Evolutionary conservation across 2,888 invertebrate genomes (phyloP).

Genomic region (Glaucopsyche alexis): DNA sequence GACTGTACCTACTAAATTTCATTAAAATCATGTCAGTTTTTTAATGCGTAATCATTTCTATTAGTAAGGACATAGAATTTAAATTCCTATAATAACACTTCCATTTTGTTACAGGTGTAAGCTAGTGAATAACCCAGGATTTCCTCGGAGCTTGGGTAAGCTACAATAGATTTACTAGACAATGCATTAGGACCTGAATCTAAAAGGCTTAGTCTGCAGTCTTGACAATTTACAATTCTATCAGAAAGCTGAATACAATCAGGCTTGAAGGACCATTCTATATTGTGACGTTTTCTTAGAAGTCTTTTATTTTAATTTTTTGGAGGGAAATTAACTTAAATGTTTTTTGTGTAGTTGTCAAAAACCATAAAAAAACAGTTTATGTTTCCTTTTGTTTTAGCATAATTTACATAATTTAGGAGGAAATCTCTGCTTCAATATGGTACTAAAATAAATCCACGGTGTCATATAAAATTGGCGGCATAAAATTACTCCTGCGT

Average conservation of each 20-base stretch:
- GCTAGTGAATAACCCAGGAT: background rate
- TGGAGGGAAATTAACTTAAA: background rate
- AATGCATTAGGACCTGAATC: background rate
- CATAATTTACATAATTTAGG: too few relatives aligned
- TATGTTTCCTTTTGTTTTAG: too few relatives aligned
- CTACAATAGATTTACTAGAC: conserved; percentile 14
- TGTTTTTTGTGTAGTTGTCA: background rate
- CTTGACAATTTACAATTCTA: background rate
- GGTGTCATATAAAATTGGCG: too few relatives aligned
- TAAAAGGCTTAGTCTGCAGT: background rate
- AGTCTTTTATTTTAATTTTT: background rate
- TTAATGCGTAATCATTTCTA: too few relatives aligned
- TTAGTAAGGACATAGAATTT: too few relatives aligned
- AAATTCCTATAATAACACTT: background rate
- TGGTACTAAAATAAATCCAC: too few relatives aligned
- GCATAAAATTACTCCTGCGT: too few relatives aligned
- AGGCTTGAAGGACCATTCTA: background rate
- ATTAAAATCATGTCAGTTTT: too few relatives aligned
- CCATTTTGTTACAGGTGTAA: background rate
- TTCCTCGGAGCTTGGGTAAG: background rate
- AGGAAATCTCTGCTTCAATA: too few relatives aligned
- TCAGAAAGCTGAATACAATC: background rate
- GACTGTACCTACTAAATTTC: too few relatives aligned
- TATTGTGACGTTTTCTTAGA: background rate
- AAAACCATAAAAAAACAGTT: too few relatives aligned